phyloP scores from a whole-genome alignment of 2,888 invertebrate genomes.

The Priocnemis perturbator region DNA sequence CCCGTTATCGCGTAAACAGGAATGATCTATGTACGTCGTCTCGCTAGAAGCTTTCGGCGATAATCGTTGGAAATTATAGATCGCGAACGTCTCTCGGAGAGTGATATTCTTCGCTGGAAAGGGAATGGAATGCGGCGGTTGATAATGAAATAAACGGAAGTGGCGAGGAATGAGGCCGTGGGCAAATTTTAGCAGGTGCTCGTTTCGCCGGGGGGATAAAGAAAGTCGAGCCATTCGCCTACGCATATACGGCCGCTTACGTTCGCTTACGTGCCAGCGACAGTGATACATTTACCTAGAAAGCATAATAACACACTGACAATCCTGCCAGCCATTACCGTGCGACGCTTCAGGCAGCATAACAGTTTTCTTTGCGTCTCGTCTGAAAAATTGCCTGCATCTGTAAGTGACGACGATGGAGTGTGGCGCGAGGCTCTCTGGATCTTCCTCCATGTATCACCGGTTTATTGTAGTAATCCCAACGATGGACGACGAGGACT shows the following conservation, averaged over 20 bases:
- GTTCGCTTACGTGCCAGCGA: slow-evolving; percentile 29
- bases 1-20: too few relatives aligned
- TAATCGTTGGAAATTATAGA: too few relatives aligned
- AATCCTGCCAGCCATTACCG: slow-evolving; percentile 38
- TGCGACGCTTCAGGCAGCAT: slow-evolving; percentile 23
- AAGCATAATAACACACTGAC: slow-evolving; percentile 42
- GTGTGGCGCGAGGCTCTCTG: slow-evolving; percentile 20
- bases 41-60: too few relatives aligned
- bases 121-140: too few relatives aligned
- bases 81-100: too few relatives aligned
- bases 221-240: neutral
- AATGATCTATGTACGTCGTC: too few relatives aligned
- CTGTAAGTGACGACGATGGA: slow-evolving; percentile 50
- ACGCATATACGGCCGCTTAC: slow-evolving; percentile 1
- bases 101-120: too few relatives aligned
- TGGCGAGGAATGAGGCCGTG: too few relatives aligned
- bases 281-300: slow-evolving; percentile 40
- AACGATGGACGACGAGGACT: slow-evolving; percentile 33
- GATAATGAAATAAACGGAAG: too few relatives aligned
- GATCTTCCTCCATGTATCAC: slow-evolving; percentile 36
- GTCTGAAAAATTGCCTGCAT: slow-evolving; percentile 46
- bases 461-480: slow-evolving; percentile 45
- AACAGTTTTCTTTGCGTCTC: slow-evolving; percentile 43
- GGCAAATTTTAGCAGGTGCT: neutral
- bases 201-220: neutral